Conservation (phyloP, 1,140 invertebrate genomes). For the Dendrolimus punctatus region DNA sequence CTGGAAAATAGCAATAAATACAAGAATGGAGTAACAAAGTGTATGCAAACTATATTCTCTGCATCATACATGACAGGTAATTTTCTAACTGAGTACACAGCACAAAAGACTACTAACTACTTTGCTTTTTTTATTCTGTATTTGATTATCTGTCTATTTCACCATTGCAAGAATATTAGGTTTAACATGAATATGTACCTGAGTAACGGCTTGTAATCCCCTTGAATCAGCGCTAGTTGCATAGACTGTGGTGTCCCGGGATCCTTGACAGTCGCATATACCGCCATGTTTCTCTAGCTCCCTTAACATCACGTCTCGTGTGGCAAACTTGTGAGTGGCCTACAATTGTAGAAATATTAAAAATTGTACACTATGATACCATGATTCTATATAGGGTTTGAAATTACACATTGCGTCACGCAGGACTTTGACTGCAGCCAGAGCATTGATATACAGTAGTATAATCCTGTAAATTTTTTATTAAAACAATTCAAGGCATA, state of each 20-base stretch:
- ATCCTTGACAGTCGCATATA: constrained; percentile 98
- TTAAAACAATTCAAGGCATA: too few species aligned
- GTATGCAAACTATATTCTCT: too few species aligned
- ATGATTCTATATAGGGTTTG: too few species aligned
- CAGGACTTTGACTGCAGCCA: too few species aligned
- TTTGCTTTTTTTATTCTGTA: too few species aligned
- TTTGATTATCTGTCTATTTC: too few species aligned
- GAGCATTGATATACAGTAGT: too few species aligned
- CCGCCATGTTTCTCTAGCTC: constrained; percentile 95
- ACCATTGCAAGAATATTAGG: background rate
- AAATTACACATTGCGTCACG: too few species aligned
- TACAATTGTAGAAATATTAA: constrained; percentile 58
- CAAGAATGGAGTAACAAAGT: background rate
- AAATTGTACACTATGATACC: background rate
- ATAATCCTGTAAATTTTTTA: too few species aligned
- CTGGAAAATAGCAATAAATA: constrained; percentile 22
- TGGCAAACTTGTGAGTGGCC: constrained; percentile 86
- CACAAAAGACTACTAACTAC: too few species aligned
- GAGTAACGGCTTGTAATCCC: constrained; percentile 88
- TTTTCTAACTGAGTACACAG: too few species aligned
- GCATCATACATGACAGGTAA: too few species aligned
- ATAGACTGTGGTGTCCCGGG: constrained; percentile 96
- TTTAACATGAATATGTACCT: constrained; percentile 47
- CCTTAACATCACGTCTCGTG: constrained; percentile 89
- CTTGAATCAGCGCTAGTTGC: constrained; percentile 92